Evolutionary conservation across 1,140 invertebrate genomes (phyloP), one percentile per base, ranked within the genome.

Genomic region (Leguminivora glycinivorella): DNA sequence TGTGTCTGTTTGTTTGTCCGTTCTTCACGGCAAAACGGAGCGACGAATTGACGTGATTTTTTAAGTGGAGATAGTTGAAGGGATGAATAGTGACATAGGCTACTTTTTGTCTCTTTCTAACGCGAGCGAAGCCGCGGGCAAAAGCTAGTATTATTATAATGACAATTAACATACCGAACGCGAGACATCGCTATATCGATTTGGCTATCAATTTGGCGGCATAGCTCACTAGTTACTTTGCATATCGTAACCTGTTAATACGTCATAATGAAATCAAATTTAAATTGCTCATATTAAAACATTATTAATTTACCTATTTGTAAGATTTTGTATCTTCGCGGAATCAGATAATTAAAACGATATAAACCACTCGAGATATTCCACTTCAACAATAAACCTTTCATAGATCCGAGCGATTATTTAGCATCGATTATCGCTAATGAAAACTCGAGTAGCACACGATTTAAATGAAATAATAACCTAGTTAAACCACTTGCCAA

Each of bases 401-500:
- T 82, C 70, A 71, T 71, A 82, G 83, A 84, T 87, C 81, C 73
- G 79, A 56, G 40, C 82, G 88, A 88, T 89, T 88, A 81, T 84
- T 77, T 78, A 75, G 77, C 75, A 19, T 71, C 79, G 83, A 89
- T 90, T 83, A 90, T 89, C 88, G 79, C 77, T 80, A 85, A 89
- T 83, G 84, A 86, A 83, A 80, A 81, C 82, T 90, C 76, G 75
- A 90, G 87, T 86, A 82, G 71, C 68, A 70, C 74, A 72, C 82
- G 84, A 86, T 90, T 82, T 87, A 84, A 83, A 84, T 83, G 79
- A 79, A 86, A 83, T 90, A 86, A 83, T 90, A 90, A 87, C 84
- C 88, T 81, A 90, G 84, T 89, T 88, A 82, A 84, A 81, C 77
- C 79, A 84, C 79, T 83, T 70, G 73, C 73, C 56, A 70, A 79